Evolutionary conservation across 1,140 invertebrate species (phyloP).

Genomic region (Sarcophaga bullata): DNA sequence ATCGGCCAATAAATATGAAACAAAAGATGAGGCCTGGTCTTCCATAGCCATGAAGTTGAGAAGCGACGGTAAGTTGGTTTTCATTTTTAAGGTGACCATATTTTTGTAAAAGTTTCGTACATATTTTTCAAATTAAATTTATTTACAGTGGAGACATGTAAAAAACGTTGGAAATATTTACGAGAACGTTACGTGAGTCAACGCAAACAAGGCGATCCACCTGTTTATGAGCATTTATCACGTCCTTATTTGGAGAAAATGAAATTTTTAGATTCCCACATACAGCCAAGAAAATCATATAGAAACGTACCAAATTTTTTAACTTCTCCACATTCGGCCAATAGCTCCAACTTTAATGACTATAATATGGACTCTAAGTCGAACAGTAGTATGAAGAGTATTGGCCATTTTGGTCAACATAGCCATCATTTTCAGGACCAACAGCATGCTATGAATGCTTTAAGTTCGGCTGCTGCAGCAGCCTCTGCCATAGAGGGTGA

Average conservation of each 20-base stretch:
- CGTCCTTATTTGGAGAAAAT: conserved; percentile 64
- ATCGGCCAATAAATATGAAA: conserved; percentile 57
- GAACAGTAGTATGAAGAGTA: conserved; percentile 59
- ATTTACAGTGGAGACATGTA: conserved; percentile 62
- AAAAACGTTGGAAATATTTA: conserved; percentile 65
- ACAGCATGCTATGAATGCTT: conserved; percentile 57
- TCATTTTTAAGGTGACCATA: background rate
- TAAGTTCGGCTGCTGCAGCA: conserved; percentile 54
- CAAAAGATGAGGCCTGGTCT: conserved; percentile 63
- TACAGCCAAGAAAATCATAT: conserved; percentile 63
- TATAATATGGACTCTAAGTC: conserved; percentile 64
- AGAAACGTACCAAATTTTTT: conserved; percentile 62
- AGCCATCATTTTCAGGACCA: conserved; percentile 54
- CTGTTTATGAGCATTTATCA: conserved; percentile 63
- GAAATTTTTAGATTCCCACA: conserved; percentile 64
- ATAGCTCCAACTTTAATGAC: conserved; percentile 61
- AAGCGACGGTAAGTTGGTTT: conserved; percentile 60
- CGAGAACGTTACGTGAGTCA: conserved; percentile 64
- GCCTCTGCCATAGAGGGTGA: conserved; percentile 55
- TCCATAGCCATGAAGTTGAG: conserved; percentile 59
- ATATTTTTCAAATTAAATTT: background rate
- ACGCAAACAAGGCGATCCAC: conserved; percentile 61
- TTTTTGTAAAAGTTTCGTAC: conserved; percentile 28
- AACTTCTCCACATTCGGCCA: conserved; percentile 60
- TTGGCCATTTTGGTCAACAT: conserved; percentile 54